Evolutionary conservation across 2,113 vertebrate genomes (phyloP).

Genomic region (Cyanistes caeruleus): DNA sequence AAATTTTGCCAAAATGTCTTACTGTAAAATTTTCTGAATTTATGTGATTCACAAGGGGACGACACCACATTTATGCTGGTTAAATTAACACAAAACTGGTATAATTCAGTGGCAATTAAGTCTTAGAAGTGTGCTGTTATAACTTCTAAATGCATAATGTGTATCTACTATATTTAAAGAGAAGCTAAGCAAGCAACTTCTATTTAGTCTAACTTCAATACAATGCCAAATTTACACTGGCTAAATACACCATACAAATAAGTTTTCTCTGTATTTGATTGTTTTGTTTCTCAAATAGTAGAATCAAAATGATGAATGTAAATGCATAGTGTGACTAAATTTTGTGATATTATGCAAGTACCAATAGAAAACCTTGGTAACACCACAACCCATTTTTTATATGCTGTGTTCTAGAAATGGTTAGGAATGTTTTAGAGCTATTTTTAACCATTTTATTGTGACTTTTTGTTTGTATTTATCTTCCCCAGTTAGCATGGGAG

Average conservation of each 20-base stretch:
- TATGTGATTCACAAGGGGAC: not conserved
- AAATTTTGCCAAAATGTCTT: not conserved
- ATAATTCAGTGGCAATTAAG: not conserved
- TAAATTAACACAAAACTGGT: not conserved
- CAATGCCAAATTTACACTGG: not conserved
- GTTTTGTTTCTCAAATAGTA: not conserved
- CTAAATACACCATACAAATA: not conserved
- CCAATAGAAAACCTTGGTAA: not conserved
- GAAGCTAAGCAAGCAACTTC: not conserved
- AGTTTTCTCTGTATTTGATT: not conserved
- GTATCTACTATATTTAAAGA: not conserved
- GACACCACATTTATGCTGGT: not conserved
- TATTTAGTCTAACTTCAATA: not conserved
- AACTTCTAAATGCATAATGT: not conserved
- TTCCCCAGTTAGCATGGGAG: not conserved
- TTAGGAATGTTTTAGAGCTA: slow-evolving; percentile 41
- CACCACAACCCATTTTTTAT: not conserved
- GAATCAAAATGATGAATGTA: not conserved
- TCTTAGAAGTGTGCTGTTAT: not conserved
- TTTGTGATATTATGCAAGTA: not conserved
- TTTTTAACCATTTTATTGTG: slow-evolving; percentile 60
- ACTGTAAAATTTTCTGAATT: not conserved
- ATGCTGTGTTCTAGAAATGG: slow-evolving; percentile 34
- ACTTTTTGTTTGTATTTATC: slow-evolving; percentile 35
- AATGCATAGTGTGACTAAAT: not conserved